Base-by-base conservation (phyloP, 2,113 vertebrate species). In the Protomyctophum bolini region DNA sequence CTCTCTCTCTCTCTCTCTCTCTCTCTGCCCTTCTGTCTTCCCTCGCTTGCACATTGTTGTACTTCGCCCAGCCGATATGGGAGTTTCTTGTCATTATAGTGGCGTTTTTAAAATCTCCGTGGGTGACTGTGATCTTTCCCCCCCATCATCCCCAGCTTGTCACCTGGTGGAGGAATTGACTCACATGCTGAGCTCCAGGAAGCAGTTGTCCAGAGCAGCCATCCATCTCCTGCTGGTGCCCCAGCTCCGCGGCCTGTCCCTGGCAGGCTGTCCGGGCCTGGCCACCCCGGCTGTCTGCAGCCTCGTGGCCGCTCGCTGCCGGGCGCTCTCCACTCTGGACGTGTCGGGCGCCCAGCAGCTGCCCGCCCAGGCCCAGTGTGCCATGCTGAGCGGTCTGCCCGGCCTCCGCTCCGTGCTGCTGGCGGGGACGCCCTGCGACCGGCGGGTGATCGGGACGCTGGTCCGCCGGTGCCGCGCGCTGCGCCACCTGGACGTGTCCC, bases 161-260 rank as follows among this genome's bases (percentile, higher is more conserved):
- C 85, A 89, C 0, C 75, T 95, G 70, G 86, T 95, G 0, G 92
- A 95, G 85, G 92, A 96, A 52, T 91, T 96, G 72, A 87, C 89
- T 4, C 15, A 0, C 67, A 21, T 95, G 15, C 80, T 96, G 73
- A 91, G 88, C 0, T 64, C 70, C 12, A 91, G 85, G 46, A 91
- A 86, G 68, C 84, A 93, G 63, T 62, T 96, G 82, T 92, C 91
- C 0, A 87, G 94, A 0, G 91, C 94, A 0, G 91, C 91, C 0
- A 94, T 96, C 1, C 95, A 95, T 61, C 91, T 97, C 15, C 87
- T 97, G n/a, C 86, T 97, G 72, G 86, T 95, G 54, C 95, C 95
- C 0, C 95, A 96, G 55, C 92, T 96, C 71, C 89, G 68, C 9
- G 58, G 68, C 62, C 89, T 97, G 54, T 93, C 90, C 29, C 92